Conservation (phyloP, 2,888 invertebrate species). For the Muschampia plurimacula region DNA sequence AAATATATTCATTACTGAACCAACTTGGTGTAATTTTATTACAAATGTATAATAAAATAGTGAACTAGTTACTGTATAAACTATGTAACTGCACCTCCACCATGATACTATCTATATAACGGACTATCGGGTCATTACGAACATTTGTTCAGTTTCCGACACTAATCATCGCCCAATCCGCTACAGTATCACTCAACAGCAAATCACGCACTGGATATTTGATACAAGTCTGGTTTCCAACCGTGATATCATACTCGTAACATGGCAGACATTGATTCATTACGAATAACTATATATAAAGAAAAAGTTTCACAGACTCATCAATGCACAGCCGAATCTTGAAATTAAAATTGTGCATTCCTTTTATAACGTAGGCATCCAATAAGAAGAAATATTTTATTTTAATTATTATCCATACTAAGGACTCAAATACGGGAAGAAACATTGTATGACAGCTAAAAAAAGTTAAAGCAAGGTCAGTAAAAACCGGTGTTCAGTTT, state of each 20-base stretch:
- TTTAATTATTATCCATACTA: too few relatives aligned
- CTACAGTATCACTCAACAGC: not conserved
- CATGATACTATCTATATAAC: not conserved
- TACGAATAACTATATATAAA: too few relatives aligned
- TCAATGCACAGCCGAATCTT: not conserved
- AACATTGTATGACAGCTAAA: too few relatives aligned
- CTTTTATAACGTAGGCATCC: too few relatives aligned
- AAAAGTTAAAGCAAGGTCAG: too few relatives aligned
- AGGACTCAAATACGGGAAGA: too few relatives aligned
- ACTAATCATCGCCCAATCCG: not conserved
- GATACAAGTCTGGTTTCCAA: not conserved
- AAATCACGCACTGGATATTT: not conserved
- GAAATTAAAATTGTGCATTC: too few relatives aligned
- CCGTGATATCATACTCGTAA: slow-evolving; percentile 1
- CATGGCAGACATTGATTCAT: too few relatives aligned
- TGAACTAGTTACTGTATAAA: slow-evolving; percentile 10
- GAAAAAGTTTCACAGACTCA: too few relatives aligned
- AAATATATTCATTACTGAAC: not conserved
- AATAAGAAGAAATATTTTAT: too few relatives aligned
- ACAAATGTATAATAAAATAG: not conserved
- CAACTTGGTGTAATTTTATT: not conserved
- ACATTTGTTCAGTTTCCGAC: not conserved
- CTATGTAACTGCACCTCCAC: slow-evolving; percentile 13
- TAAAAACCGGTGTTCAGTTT: too few relatives aligned
- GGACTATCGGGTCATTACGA: not conserved